Evolutionary conservation across 2,888 invertebrate genomes (phyloP), one percentile per base, ranked within the genome.

Genomic region (Cheiracanthium punctorium): DNA sequence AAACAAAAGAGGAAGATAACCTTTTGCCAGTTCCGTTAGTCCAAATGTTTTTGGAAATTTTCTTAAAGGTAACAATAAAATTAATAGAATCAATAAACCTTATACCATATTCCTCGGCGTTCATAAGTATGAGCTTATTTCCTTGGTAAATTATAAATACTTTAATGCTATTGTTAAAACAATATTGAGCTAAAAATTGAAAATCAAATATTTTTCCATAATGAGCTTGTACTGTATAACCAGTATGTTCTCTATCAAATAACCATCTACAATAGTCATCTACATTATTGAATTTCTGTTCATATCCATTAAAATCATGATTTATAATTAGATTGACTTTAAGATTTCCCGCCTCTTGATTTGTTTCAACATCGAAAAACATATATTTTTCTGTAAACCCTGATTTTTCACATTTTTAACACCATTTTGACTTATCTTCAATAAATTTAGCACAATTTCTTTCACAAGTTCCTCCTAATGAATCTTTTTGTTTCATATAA

Each of bases 171-270:
- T 28, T 75, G 64, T 65, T 41, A 0, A 75, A 75, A 17, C 41
- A 75, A 75, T 75, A 75, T 65, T 75, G 64, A 28, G 52, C 28
- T 28, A 75, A 75, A 75, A 65, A 76, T 29, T 67, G 43, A 33
- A 76, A 76, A 76, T 67, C 41, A 67, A 29, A 24, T 30, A n/a
- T 43, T 67, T 76, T 80, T 33, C 58, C 80, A 71, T 71, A 80
- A 71, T 71, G 72, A 29, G 58, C 72, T 58, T 28, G 1, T 29
- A 80, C 41, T 43, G 71, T 37, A 69, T 58, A 72, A 8, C 52
- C 28, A 72, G 20, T 24, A 43, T 58, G 41, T 43, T 41, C 10
- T 41, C 32, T 17, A 24, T 67, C 8, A 43, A 65, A 43, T 75
- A 75, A 37, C 37, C 37, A 37, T 37, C 14, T 17, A 17, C 48